phyloP scores from a whole-genome alignment of 2,113 vertebrate genomes.

The Oncorhynchus keta region DNA sequence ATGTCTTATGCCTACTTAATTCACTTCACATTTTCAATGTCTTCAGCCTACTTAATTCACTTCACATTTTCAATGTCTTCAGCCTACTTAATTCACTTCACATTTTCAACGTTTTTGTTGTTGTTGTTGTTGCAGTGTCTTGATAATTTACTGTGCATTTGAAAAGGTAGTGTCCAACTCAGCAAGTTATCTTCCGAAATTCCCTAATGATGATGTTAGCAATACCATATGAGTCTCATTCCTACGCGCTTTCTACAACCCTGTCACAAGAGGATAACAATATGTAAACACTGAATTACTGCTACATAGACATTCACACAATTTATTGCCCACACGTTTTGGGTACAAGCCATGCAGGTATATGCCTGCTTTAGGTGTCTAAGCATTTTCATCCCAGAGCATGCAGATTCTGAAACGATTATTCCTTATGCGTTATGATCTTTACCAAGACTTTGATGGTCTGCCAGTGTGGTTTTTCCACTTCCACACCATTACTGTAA shows the following conservation, averaged over 20 bases:
- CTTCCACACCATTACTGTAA: constrained; percentile 20
- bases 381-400: neutral
- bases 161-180: constrained; percentile 20
- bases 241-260: no score
- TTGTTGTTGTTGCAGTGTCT: constrained; percentile 14
- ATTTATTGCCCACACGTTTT: no score
- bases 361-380: neutral
- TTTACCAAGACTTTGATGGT: constrained; percentile 32
- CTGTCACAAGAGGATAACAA: no score
- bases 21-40: constrained; percentile 7
- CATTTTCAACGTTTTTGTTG: constrained; percentile 6
- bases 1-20: no score
- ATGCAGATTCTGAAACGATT: constrained; percentile 30
- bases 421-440: constrained; percentile 27
- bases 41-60: no score
- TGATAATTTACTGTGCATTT: constrained; percentile 25
- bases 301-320: no score
- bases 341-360: no score
- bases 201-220: no score
- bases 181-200: constrained; percentile 10
- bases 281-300: no score
- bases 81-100: neutral
- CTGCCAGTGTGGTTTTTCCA: constrained; percentile 34
- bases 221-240: no score
- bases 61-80: neutral